Base-by-base conservation (phyloP, 2,797 vertebrate species). In the Merluccius polli region DNA sequence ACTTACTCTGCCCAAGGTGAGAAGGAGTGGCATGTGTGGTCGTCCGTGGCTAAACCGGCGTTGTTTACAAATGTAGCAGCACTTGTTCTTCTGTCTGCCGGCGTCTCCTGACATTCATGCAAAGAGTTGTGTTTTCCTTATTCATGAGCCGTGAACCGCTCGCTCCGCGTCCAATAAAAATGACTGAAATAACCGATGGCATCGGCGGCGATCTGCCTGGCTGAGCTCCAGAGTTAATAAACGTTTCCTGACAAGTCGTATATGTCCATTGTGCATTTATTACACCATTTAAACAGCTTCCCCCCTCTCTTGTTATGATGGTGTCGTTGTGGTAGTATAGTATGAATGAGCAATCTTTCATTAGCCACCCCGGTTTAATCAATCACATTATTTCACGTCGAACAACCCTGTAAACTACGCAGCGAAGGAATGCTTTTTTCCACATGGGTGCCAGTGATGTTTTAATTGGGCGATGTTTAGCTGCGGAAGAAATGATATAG, bases 131-230 rank as follows among this genome's bases (percentile, higher is more conserved):
- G n/a, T 16, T 79, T 71, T 72, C 72, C 75, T 78, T 82, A 85
- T 87, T 89, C 84, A 85, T 84, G 83, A 90, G 81, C 75, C 59
- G 73, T 36, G 76, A 83, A 75, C 88, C 82, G 82, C 79, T 78
- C 24, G 59, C 69, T 83, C 78, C 11, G 48, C 73, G 73, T 87
- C 83, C 78, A 81, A 81, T 75, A 83, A 72, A 86, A 85, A 67
- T 65, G 85, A 86, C 81, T 80, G 16, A 75, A 76, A 76, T 74
- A 84, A 83, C 77, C 78, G 48, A 82, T 81, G 82, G 75, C 4
- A 72, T 79, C 82, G 76, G 71, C 82, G 75, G 70, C 68, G 73
- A 16, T 81, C 83, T 85, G 78, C 82, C 63, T 85, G 32, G 4
- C 78, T 77, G 75, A 74, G 78, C 70, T 76, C 52, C 36, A 77